Percentiles rank a stretch among this genome's conserved stretches.
Evolutionary conservation across 92 coral and sea anemone genomes (phyloP).

Genomic region (Parazoanthus swiftii): DNA sequence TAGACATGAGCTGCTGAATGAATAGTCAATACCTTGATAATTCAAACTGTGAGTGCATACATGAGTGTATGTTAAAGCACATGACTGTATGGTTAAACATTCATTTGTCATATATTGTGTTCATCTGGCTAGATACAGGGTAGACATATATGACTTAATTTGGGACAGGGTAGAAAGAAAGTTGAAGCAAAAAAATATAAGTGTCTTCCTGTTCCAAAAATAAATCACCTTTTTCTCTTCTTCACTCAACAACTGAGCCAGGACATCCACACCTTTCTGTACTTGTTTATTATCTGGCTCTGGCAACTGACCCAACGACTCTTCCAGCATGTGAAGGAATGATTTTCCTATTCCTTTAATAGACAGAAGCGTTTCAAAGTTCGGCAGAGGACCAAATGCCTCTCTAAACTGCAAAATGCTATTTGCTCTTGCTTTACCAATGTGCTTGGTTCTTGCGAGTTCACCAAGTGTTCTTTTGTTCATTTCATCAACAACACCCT

Average conservation of each 20-base stretch:
- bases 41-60: too few species aligned
- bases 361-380: conserved; percentile 61
- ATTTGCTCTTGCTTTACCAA: conserved; percentile 81
- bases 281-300: conserved; percentile 64
- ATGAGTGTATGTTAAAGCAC: too few species aligned
- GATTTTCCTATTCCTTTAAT: conserved; percentile 89
- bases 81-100: too few species aligned
- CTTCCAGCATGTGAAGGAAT: conserved; percentile 78
- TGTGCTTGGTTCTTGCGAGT: conserved; percentile 77
- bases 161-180: too few species aligned
- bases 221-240: conserved; percentile 69
- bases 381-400: conserved; percentile 67
- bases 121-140: too few species aligned
- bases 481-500: conserved; percentile 77
- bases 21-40: too few species aligned
- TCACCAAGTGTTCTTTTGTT: conserved; percentile 82
- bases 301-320: conserved; percentile 68
- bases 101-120: too few species aligned
- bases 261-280: conserved; percentile 67
- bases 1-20: too few species aligned
- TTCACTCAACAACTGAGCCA: conserved; percentile 59
- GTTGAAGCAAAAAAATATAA: too few species aligned
- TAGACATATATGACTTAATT: too few species aligned
- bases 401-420: conserved; percentile 68
- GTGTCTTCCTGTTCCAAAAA: neutral